Base-by-base conservation (phyloP, 2,797 vertebrate species). In the Myotis vivesi region DNA sequence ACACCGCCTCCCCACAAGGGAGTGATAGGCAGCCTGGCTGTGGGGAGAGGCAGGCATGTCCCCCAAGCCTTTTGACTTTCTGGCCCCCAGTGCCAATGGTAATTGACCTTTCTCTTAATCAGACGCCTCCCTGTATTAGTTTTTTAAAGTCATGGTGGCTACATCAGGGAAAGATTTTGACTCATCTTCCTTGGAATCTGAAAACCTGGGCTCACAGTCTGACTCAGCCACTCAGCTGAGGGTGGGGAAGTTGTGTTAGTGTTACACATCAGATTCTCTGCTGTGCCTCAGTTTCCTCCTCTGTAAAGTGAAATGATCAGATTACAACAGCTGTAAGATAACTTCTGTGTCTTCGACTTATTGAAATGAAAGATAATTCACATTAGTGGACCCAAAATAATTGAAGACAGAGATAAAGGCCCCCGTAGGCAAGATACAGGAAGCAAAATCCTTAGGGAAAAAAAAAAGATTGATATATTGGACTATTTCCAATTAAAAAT, bases 1-100 rank as follows among this genome's bases (percentile, higher is more conserved):
- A 46, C 0, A 0, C 44, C 2, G 33, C 16, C 9, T 41, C 25
- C 51, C 51, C 15, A 0, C 5, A 1, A 55, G 23, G 69, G 25
- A 33, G 10, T n/a, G 19, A 46, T 0, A 44, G 49, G 20, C 59
- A 41, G 30, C 36, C 12, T 75, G 25, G 33, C 36, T 57, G 46
- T 49, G 59, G 28, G 46, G 28, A 46, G 12, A 17, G 17, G 13
- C 9, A 17, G 19, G 25, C 17, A 10, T n/a, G 2, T 30, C 15
- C 44, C 41, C 77, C 28, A 73, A 23, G 41, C 22, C 15, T 44
- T 79, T 51, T n/a, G 57, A 51, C 23, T 8, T 19, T 38, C 30
- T 10, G 36, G 36, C 13, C 25, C 8, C 33, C 16, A 17, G 30
- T n/a, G 46, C 77, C 55, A 30, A 59, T 2, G 7, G 22, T 23